Evolutionary conservation across 2,797 vertebrate genomes (phyloP), one percentile per base, ranked within the genome.

Genomic region (Betta splendens): DNA sequence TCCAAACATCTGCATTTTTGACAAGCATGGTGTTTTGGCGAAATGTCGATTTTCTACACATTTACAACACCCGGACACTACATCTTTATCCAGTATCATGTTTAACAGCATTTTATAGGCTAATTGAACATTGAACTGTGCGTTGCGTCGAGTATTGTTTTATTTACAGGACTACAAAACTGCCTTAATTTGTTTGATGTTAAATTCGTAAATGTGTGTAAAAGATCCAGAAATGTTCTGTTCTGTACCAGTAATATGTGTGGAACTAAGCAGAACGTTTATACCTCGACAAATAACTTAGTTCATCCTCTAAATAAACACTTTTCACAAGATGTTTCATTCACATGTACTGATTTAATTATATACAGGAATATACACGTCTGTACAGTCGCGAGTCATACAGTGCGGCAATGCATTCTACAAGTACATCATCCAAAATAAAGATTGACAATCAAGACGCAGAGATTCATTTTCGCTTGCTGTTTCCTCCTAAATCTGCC

Each of bases 331-430:
- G 53, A 55, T 9, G 9, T 44, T 17, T 47, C 26, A 49, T 80
- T 78, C 76, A 79, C 79, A 80, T 86, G 68, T 76, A 68, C 72
- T 80, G 38, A 74, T 92, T 92, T 91, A 87, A 89, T 91, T 92
- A 89, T 93, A 73, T 93, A 91, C 92, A 93, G 68, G 75, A 81
- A 87, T 92, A 89, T 91, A 90, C 89, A 92, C 75, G 68, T 90
- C 81, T 92, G 66, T 92, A 91, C 91, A 92, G 51, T 75, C 50
- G 63, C 68, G 77, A 84, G 74, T 86, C 79, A 87, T 83, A 88
- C 85, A 85, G 31, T 25, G 73, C 91, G 88, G 89, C 88, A 80
- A 89, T 86, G 87, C 90, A 91, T 92, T 92, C 88, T 88, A 86
- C 62, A 75, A 87, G 61, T 74, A 87, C 80, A 89, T 51, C 62